Evolutionary conservation across 1,140 invertebrate genomes (phyloP), one percentile per base, ranked within the genome.

Genomic region (Hyposmocoma kahamanoa): DNA sequence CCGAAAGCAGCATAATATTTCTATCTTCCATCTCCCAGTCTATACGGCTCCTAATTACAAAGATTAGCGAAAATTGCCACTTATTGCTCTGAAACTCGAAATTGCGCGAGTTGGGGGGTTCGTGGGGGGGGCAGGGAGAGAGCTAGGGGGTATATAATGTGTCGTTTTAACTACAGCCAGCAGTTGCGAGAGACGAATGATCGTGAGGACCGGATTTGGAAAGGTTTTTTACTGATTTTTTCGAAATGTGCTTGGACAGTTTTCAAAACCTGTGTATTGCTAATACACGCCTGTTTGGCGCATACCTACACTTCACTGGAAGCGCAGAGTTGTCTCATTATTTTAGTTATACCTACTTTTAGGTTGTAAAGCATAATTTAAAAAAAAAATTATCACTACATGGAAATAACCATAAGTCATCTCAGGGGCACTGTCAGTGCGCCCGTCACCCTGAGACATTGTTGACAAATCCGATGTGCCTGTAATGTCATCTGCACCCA

Each of bases 1-100:
- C n/a, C n/a, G n/a, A n/a, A n/a, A n/a, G n/a, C n/a, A n/a, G n/a
- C n/a, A n/a, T n/a, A n/a, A n/a, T n/a, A n/a, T n/a, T n/a, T n/a
- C n/a, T n/a, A n/a, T n/a, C n/a, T n/a, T n/a, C n/a, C n/a, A n/a
- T n/a, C n/a, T n/a, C n/a, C n/a, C n/a, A n/a, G n/a, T n/a, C n/a
- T n/a, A n/a, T n/a, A n/a, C n/a, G n/a, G n/a, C n/a, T 15, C 32
- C 18, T 36, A 36, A 36, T 36, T 36, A 36, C 32, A 15, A 36
- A 36, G 32, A 36, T 36, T 36, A 36, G 32, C 32, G 32, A 36
- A 36, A 36, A 36, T 36, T 8, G 3, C 32, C 32, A 36, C 32
- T 36, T 36, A 36, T 17, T 15, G 32, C 32, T 17, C 5, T 15
- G 13, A 36, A 36, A n/a, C 18, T 15, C 32, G 28, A 36, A 36